These are phyloP conservation scores for Apocheima hispidaria DNA, from an alignment of 2,888 invertebrate genomes.

Conservation along the genomic window DNA sequence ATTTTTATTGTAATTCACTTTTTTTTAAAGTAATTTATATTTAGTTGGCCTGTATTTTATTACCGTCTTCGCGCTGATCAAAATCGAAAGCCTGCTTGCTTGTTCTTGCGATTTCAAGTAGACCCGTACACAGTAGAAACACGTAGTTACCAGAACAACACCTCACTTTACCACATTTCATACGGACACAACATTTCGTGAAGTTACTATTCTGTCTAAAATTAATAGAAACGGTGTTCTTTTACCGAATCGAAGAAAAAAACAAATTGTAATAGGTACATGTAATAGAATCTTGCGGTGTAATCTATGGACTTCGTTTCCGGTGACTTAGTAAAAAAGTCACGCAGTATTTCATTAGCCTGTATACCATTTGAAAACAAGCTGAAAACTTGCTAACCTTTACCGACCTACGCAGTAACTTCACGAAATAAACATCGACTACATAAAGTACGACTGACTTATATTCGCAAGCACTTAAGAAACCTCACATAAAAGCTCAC, in stretches of 20 bases:
- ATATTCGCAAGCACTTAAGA: conserved; percentile 7
- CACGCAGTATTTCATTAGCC: no score
- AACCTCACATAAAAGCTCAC: background rate
- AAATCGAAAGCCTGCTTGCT: conserved; percentile 10
- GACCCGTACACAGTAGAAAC: conserved; percentile 13
- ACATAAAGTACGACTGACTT: conserved; percentile 31
- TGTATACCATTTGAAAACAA: background rate
- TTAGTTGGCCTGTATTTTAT: no score
- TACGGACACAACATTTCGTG: conserved; percentile 23
- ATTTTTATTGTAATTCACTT: no score
- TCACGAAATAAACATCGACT: conserved; percentile 22
- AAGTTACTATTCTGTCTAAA: conserved; percentile 12
- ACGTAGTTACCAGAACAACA: conserved; percentile 12
- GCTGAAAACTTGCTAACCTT: no score
- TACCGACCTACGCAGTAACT: conserved; percentile 10
- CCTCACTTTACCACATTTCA: conserved; percentile 14
- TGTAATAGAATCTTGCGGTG: no score
- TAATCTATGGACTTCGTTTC: no score
- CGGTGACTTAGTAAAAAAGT: no score
- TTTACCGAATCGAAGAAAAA: no score
- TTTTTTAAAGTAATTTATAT: no score
- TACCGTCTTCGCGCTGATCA: background rate
- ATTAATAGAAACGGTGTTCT: no score
- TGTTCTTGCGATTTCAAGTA: conserved; percentile 12
- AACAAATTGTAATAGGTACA: no score